Evolutionary conservation across 2,113 vertebrate species (phyloP).

Genomic region (Emydura subglobosa): DNA sequence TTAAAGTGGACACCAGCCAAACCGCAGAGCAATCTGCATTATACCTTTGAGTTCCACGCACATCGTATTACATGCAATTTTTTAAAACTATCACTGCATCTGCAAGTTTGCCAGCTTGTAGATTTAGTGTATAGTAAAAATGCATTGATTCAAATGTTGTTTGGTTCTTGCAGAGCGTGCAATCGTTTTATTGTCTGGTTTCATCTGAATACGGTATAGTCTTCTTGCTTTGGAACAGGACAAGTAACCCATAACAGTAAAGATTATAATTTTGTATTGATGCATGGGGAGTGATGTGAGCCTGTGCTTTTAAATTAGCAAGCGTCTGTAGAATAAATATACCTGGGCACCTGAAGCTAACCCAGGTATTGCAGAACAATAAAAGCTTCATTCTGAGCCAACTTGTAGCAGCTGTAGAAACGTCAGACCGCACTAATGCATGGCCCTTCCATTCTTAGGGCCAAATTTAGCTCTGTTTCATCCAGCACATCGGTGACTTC

Average conservation of each 20-base stretch:
- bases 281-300: neutral
- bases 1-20: neutral
- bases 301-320: neutral
- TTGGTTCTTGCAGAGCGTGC: neutral
- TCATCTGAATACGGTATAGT: neutral
- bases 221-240: neutral
- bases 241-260: rapidly evolving
- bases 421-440: rapidly evolving
- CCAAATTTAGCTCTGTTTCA: neutral
- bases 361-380: neutral
- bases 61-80: neutral
- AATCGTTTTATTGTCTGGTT: rapidly evolving
- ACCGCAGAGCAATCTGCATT: neutral
- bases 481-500: rapidly evolving
- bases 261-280: neutral
- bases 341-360: neutral
- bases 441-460: rapidly evolving
- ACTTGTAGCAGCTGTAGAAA: neutral
- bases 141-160: neutral
- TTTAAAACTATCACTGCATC: neutral
- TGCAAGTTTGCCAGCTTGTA: neutral
- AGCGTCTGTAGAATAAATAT: rapidly evolving
- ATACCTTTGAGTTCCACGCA: neutral
- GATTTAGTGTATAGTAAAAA: neutral
- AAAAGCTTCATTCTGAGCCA: neutral